Conservation (phyloP, 2,797 vertebrate species). For the Prunella strophiata region DNA sequence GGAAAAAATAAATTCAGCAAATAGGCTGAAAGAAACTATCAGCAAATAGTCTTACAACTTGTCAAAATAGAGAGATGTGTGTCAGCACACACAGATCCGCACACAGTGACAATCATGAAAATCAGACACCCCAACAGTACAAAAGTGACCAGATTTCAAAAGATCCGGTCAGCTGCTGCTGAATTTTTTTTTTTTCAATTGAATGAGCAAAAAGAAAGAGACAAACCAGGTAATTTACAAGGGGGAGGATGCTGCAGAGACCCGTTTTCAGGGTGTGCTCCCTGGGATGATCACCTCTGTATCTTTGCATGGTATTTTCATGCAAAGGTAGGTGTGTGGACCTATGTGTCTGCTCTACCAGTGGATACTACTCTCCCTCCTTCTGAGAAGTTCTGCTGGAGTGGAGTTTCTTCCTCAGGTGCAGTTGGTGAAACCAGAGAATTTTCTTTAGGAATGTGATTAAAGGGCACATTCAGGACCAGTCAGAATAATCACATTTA, state of each 20-base stretch:
- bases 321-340: background rate
- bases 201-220: background rate
- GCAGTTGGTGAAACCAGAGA: background rate
- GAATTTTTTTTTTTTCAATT: background rate
- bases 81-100: background rate
- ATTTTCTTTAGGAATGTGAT: background rate
- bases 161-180: background rate
- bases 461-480: background rate
- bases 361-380: background rate
- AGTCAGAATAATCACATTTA: background rate
- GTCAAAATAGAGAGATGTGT: background rate
- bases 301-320: no score
- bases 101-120: background rate
- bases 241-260: background rate
- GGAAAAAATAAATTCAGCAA: background rate
- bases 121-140: rapidly evolving
- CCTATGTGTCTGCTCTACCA: background rate
- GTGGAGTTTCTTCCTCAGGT: background rate
- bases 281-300: background rate
- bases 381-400: background rate
- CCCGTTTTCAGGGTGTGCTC: rapidly evolving
- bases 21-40: background rate
- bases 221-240: background rate
- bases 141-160: background rate
- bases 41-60: background rate